phyloP scores from a whole-genome alignment of 2,888 invertebrate genomes.

The Drosophila mimetica region DNA sequence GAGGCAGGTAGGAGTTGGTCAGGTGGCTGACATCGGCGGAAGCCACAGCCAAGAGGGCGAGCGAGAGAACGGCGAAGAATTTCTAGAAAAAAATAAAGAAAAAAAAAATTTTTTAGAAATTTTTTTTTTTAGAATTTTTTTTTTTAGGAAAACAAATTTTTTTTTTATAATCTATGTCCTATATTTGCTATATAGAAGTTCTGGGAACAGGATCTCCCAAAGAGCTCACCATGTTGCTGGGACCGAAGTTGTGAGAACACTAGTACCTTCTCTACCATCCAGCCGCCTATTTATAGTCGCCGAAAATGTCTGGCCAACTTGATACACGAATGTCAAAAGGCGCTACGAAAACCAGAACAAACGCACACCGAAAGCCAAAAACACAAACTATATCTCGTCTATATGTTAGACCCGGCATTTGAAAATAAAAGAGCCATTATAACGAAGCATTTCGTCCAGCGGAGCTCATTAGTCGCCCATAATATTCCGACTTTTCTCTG shows the following conservation, averaged over 20 bases:
- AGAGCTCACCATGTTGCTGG: conserved; percentile 64
- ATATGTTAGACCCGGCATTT: background rate
- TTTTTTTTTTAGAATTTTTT: too few relatives aligned
- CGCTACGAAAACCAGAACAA: conserved; percentile 40
- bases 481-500: conserved; percentile 27
- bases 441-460: conserved; percentile 34
- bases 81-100: conserved; percentile 51
- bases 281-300: conserved; percentile 67
- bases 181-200: too few relatives aligned
- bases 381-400: conserved; percentile 29
- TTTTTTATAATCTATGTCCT: too few relatives aligned
- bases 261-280: conserved; percentile 46
- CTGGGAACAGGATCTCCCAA: background rate
- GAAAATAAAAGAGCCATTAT: conserved; percentile 23
- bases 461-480: conserved; percentile 32
- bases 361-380: conserved; percentile 18
- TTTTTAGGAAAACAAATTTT: background rate
- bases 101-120: background rate
- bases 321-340: conserved; percentile 67
- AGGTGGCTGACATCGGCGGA: conserved; percentile 69
- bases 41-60: conserved; percentile 64
- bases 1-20: conserved; percentile 65
- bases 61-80: conserved; percentile 58
- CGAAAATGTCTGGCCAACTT: conserved; percentile 23
- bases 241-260: conserved; percentile 58